phyloP scores from a whole-genome alignment of 2,888 invertebrate species.

The Diachrysia chrysitis region DNA sequence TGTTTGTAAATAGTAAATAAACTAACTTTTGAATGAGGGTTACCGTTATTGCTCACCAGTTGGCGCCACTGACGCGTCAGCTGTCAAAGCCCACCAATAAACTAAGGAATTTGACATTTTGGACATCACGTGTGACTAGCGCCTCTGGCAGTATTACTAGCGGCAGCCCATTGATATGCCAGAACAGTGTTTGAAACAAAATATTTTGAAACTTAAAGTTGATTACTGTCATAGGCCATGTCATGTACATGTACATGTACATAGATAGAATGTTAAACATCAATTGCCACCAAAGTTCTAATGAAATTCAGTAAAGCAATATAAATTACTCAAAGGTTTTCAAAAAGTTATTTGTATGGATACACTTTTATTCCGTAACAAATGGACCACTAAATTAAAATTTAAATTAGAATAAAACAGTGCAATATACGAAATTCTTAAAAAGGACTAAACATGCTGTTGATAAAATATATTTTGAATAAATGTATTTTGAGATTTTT shows the following conservation, averaged over 20 bases:
- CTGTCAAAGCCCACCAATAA: too few relatives aligned
- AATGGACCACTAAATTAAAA: neutral
- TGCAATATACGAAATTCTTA: slow-evolving; percentile 20
- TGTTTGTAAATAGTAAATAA: too few relatives aligned
- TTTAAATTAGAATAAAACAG: slow-evolving; percentile 17
- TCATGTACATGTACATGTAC: too few relatives aligned
- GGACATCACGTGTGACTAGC: too few relatives aligned
- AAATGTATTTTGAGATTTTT: slow-evolving; percentile 59
- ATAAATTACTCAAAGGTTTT: neutral
- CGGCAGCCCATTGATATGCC: too few relatives aligned
- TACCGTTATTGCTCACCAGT: too few relatives aligned
- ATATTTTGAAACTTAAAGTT: neutral
- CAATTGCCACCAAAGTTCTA: neutral
- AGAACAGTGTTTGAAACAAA: too few relatives aligned
- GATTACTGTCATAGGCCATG: neutral
- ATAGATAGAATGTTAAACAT: too few relatives aligned
- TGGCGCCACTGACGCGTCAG: too few relatives aligned
- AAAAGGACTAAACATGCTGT: slow-evolving; percentile 33
- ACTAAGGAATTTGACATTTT: too few relatives aligned
- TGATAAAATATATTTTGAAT: slow-evolving; percentile 17
- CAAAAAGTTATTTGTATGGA: neutral
- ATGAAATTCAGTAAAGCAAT: neutral
- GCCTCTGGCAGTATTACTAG: too few relatives aligned
- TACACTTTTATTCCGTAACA: neutral
- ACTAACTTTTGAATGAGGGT: too few relatives aligned